Evolutionary conservation across 2,797 vertebrate genomes (phyloP), one percentile per base, ranked within the genome.

Genomic region (Lithobates sylvaticus): DNA sequence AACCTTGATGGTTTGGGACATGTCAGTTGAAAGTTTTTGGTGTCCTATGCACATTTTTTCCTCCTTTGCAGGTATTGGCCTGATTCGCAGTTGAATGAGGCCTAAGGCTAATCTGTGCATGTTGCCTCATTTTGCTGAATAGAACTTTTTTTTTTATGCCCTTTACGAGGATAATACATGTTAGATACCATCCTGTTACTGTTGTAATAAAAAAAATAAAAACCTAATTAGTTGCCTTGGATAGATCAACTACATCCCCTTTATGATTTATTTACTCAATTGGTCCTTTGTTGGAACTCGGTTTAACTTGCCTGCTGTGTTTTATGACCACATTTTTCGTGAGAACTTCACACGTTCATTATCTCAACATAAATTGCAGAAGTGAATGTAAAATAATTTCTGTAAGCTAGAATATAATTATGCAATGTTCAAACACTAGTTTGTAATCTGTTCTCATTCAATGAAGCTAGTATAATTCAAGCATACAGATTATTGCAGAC

Each of bases 381-480:
- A 78, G 76, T 65, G 65, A 78, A 67, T 39, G 34, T 39, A 21
- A 26, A 44, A 26, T 65, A 67, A 13, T 78, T 78, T 78, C 76
- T 78, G 27, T 78, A 44, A 65, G 2, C 54, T 61, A 4, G 6
- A 10, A 3, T 54, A 54, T 21, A 5, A 58, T 58, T 58, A 18
- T 58, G 54, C 21, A 58, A 23, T 58, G 54, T 58, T 58, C 54
- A 58, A 18, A 58, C 21, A 23, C 54, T 54, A 54, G 44, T 10
- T 58, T 58, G 3, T 58, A 6, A 18, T 6, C 18, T 58, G 18
- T 58, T 58, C 18, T 61, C 7, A 7, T 61, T 61, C 54, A 61
- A 61, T 61, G 18, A 61, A 7, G 21, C 21, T 4, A 61, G 21
- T 61, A 61, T 0, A 5, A 8, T 61, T 23, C 5, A 61, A 61